Percentiles rank a stretch among this genome's conserved stretches.
Conservation (phyloP, 2,888 invertebrate genomes). For the Gibbula magus region DNA sequence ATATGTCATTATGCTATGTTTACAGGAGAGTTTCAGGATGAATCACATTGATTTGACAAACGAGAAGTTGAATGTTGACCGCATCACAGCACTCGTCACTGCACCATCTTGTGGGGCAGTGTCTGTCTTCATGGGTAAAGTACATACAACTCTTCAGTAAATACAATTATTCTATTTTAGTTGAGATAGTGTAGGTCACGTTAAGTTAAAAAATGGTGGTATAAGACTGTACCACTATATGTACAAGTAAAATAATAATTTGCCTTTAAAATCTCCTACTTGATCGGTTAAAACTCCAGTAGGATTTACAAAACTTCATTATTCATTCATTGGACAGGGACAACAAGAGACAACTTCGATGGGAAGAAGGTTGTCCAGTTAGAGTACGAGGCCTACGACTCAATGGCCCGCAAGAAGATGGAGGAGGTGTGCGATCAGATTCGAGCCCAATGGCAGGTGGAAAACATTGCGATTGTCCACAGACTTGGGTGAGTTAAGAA, state of each 20-base stretch:
- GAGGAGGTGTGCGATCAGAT: constrained; percentile 85
- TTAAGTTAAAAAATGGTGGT: too few species aligned
- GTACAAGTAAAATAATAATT: too few species aligned
- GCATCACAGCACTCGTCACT: constrained; percentile 77
- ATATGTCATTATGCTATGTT: too few species aligned
- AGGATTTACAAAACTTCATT: too few species aligned
- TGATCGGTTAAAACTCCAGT: too few species aligned
- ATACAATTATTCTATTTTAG: too few species aligned
- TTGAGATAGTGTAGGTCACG: too few species aligned
- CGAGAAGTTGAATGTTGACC: constrained; percentile 82
- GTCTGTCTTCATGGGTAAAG: constrained; percentile 87
- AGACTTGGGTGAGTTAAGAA: constrained; percentile 77
- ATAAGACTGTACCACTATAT: too few species aligned
- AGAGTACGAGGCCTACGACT: constrained; percentile 94
- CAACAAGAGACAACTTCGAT: constrained; percentile 74
- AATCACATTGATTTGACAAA: constrained; percentile 77
- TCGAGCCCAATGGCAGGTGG: constrained; percentile 84
- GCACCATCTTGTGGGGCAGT: constrained; percentile 86
- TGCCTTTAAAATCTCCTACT: too few species aligned
- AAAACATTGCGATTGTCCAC: constrained; percentile 90
- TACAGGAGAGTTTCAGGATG: constrained; percentile 40
- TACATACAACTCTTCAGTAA: too few species aligned
- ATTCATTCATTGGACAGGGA: constrained; percentile 57
- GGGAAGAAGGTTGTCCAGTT: constrained; percentile 84
- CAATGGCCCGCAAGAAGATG: constrained; percentile 92